Evolutionary conservation across 2,888 invertebrate genomes (phyloP), one percentile per base, ranked within the genome.

Genomic region (Petrolisthes manimaculis): DNA sequence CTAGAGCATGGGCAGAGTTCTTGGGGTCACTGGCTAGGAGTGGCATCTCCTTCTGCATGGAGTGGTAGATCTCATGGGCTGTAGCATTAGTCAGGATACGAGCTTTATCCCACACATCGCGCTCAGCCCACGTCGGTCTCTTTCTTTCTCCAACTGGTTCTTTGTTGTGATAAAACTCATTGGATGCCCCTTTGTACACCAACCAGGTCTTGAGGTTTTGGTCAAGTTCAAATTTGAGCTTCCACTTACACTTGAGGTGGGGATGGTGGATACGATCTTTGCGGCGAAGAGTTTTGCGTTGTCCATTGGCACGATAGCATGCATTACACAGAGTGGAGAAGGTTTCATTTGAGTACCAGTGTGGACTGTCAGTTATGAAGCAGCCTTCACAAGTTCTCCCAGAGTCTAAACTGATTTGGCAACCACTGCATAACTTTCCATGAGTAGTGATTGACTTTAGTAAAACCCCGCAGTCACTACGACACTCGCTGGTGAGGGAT

Each of bases 301-400:
- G 82, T 51, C 82, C 82, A 12, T 82, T 82, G 18, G 82, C 82
- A 18, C 82, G 82, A n/a, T 82, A 82, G 37, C 82, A 82, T 67
- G 82, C 82, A n/a, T 82, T 82, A 53, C 82, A 82, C 8, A 82
- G 82, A 37, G 82, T 82, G 69, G 82, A 56, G 14, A 69, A 61
- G 0, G n/a, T 53, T 0, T 82, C 82, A n/a, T 69, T 82, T 5
- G 82, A 82, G 55, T 82, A 82, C 82, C 82, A 82, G 82, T 82
- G 82, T n/a, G 82, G 82, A 69, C 82, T 82, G 82, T 82, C 82
- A 5, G 82, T 82, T 37, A 69, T 82, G 55, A 82, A 82, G 53
- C 82, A 82, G 5, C 82, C 82, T 69, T 82, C 82, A n/a, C 82
- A 82, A 5, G 82, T 82, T n/a, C 82, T 67, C 51, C 82, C 82